Base-by-base conservation (phyloP, 1,140 invertebrate species). In the Batillaria attramentaria region DNA sequence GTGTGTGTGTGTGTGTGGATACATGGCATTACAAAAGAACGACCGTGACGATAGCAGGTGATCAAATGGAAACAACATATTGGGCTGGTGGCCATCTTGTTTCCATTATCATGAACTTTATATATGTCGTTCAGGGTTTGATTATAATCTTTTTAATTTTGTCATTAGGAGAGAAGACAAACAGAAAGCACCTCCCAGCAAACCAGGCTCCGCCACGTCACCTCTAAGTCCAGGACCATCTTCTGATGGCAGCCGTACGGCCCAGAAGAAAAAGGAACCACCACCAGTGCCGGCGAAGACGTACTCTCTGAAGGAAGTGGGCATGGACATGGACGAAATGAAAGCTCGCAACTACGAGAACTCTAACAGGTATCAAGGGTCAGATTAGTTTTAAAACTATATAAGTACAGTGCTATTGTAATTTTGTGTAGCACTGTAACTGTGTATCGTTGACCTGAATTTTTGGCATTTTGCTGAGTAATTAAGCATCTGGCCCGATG, bases 301-400 rank as follows among this genome's bases (percentile, higher is more conserved):
- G 3, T 87, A 87, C 79, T 81, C 82, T 31, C 75, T 87, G n/a
- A 86, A 85, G 69, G 85, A 88, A 65, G 77, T 86, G 39, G 87
- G 87, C 0, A 82, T 86, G 39, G 86, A 86, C 50, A 81, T 83
- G n/a, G 86, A 87, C 42, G 87, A 88, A 43, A 78, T 83, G 31
- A 88, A 89, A 68, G 76, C 87, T 33, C 82, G 87, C 46, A 88
- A 89, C 74, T 88, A 87, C 79, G 87, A 88, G 83, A 89, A 86
- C 76, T 84, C 87, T 1, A 89, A 85, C 74, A 84, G 88, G 87
- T 88, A 54, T 75, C n/a, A n/a, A n/a, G n/a, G n/a, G n/a, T n/a
- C n/a, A n/a, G n/a, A n/a, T n/a, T n/a, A n/a, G n/a, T 75, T 79
- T 4, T 39, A 60, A 24, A 37, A 8, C 6, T 72, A 31, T 43